Evolutionary conservation across 2,888 invertebrate species (phyloP).

Genomic region (Esperia sulphurella): DNA sequence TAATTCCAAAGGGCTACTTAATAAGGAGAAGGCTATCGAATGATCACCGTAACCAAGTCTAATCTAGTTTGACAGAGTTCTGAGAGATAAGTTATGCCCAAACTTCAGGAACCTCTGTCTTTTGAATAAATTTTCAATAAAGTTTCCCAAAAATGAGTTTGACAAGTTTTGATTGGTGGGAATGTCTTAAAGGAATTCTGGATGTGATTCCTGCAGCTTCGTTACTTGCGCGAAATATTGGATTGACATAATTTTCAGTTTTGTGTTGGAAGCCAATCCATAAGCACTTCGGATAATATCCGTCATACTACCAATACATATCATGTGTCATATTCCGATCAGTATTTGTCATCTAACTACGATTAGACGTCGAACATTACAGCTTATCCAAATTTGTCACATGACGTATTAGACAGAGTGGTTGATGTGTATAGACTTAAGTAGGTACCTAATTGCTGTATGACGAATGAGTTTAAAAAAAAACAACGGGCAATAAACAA

Average conservation of each 20-base stretch:
- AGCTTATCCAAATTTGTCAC: no score
- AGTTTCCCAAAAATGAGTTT: conserved; percentile 59
- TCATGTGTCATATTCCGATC: no score
- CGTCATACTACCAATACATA: no score
- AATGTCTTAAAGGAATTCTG: conserved; percentile 40
- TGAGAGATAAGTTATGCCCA: conserved; percentile 56
- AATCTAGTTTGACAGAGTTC: conserved; percentile 63
- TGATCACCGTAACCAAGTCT: conserved; percentile 48
- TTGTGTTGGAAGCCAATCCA: no score
- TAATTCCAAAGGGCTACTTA: conserved; percentile 25
- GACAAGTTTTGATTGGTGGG: conserved; percentile 61
- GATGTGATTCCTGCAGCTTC: conserved; percentile 15
- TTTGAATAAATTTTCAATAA: conserved; percentile 68
- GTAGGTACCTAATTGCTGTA: no score
- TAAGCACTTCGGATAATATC: no score
- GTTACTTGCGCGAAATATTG: conserved; percentile 15
- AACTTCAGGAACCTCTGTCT: conserved; percentile 57
- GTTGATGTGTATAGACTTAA: no score
- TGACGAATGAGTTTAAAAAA: no score
- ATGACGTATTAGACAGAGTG: no score
- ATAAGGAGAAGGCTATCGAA: conserved; percentile 31
- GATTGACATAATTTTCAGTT: conserved; percentile 12
- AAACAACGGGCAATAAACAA: no score
- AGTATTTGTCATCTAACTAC: no score
- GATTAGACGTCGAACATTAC: no score